phyloP scores from a whole-genome alignment of 2,888 invertebrate species.

The Eurois occulta region DNA sequence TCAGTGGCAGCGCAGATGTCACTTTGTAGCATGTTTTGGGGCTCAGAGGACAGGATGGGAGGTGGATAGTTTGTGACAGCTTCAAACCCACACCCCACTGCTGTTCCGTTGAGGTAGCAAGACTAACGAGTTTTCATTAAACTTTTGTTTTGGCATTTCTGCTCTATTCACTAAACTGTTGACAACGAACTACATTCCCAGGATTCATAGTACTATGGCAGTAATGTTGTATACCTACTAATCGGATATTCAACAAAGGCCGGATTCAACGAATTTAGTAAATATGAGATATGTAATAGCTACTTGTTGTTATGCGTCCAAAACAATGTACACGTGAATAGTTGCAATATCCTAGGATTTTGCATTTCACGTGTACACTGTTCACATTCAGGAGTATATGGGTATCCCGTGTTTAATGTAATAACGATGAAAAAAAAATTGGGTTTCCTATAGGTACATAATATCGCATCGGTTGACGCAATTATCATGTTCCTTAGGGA shows the following conservation, averaged over 20 bases:
- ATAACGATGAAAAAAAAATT: no score
- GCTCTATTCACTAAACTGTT: conserved; percentile 3
- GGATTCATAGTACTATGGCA: conserved; percentile 4
- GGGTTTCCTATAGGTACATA: no score
- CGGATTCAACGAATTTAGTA: conserved; percentile 54
- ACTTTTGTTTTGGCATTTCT: neutral
- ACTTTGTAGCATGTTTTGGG: neutral
- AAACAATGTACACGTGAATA: conserved; percentile 53
- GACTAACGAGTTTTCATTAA: neutral
- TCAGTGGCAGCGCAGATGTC: neutral
- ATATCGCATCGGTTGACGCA: no score
- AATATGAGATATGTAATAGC: conserved; percentile 48
- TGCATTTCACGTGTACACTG: no score
- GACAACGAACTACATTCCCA: conserved; percentile 3
- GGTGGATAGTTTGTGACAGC: neutral
- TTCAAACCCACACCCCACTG: neutral
- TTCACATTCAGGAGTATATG: neutral
- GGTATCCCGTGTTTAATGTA: no score
- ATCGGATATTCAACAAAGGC: conserved; percentile 42
- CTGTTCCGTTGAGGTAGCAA: neutral
- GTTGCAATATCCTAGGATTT: conserved; percentile 53
- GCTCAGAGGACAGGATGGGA: neutral
- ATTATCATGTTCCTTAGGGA: neutral
- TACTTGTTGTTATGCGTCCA: conserved; percentile 31
- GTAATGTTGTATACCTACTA: conserved; percentile 8